Evolutionary conservation across 2,797 vertebrate genomes (phyloP).

Genomic region (Peromyscus aztecus): DNA sequence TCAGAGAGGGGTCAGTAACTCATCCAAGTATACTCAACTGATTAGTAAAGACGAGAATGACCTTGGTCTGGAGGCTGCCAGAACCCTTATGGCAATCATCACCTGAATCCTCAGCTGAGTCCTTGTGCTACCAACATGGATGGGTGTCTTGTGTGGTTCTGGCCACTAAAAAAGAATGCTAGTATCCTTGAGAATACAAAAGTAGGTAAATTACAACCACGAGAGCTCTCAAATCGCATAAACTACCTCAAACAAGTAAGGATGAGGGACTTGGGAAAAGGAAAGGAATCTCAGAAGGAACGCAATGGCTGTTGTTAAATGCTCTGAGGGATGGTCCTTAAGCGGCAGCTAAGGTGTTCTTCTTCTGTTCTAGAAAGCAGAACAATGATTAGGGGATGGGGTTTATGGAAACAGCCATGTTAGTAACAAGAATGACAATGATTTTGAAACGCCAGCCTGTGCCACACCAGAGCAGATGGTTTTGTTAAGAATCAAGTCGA

Average conservation of each 20-base stretch:
- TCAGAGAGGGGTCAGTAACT: neutral
- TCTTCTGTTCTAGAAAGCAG: neutral
- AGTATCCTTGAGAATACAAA: neutral
- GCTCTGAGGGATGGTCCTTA: neutral
- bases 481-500: neutral
- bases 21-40: neutral
- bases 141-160: neutral
- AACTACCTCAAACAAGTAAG: neutral
- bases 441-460: neutral
- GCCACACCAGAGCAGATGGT: neutral
- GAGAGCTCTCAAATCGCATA: neutral
- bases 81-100: neutral
- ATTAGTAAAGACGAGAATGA: neutral
- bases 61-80: neutral
- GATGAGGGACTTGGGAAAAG: neutral
- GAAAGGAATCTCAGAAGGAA: neutral
- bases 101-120: neutral
- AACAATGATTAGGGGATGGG: neutral
- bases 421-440: neutral
- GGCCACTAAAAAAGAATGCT: neutral
- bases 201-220: neutral
- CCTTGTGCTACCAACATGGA: rapidly evolving
- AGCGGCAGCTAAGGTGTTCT: neutral
- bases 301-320: neutral
- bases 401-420: neutral